Conservation (phyloP, 64 coral and sea anemone species). For the Trachythela sp. region DNA sequence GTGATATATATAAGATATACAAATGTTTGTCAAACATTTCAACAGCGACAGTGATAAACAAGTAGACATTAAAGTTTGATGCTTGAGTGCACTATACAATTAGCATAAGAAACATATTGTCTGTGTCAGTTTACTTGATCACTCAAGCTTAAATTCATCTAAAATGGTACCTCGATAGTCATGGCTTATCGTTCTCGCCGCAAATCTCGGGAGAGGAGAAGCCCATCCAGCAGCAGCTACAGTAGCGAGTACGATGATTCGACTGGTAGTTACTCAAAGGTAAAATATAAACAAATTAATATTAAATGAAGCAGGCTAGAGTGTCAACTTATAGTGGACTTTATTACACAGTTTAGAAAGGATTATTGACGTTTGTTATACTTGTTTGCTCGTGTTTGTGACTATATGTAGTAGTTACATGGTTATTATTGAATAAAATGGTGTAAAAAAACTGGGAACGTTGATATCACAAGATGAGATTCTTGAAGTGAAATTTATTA, state of each 20-base stretch:
- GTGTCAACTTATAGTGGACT: neutral
- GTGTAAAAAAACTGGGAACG: no score
- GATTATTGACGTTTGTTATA: neutral
- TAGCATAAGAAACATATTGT: neutral
- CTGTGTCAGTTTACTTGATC: neutral
- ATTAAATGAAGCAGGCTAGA: neutral
- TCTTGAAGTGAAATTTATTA: neutral
- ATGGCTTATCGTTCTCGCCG: neutral
- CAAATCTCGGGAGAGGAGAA: neutral
- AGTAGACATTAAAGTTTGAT: neutral
- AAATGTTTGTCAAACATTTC: no score
- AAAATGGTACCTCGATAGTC: neutral
- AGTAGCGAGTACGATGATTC: neutral
- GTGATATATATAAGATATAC: no score
- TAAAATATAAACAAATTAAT: slow-evolving; percentile 11
- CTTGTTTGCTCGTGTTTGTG: neutral
- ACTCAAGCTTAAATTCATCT: neutral
- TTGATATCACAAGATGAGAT: neutral
- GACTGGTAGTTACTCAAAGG: neutral
- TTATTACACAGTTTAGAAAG: neutral
- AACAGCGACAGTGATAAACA: neutral
- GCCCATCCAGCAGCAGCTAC: neutral
- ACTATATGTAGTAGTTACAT: neutral
- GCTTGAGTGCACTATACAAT: neutral
- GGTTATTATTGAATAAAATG: no score